Evolutionary conservation across 2,797 vertebrate species (phyloP), one percentile per base, ranked within the genome.

Genomic region (Acestrorhynchus altus): DNA sequence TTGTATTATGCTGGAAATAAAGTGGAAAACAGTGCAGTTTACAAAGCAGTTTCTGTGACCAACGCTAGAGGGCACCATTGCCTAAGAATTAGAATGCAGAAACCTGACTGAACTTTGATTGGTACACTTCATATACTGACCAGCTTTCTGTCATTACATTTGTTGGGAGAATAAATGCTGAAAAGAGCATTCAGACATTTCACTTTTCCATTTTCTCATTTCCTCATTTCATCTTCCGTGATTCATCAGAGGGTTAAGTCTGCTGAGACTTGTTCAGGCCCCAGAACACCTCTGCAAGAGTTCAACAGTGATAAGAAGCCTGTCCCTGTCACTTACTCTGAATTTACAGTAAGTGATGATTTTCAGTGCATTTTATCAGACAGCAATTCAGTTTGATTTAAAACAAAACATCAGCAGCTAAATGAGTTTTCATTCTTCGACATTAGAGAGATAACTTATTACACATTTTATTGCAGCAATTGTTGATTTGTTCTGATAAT

Each of bases 271-370:
- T 75, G 71, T 51, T 57, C 52, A 56, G 75, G 66, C 49, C 47
- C 76, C 16, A 76, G 68, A 16, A 47, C 74, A 16, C 84, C 85
- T 1, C 82, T 88, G 31, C 86, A 86, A 60, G 87, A 87, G 42
- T 79, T 70, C 42, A 89, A 87, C 77, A 72, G 84, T 46, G 77
- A 81, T 39, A 70, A 86, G 51, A 84, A 75, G 24, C 68, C 65
- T 1, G 8, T 47, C 26, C 4, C 72, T 0, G 77, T 88, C 51
- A 83, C 70, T 63, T 89, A 88, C 75, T 77, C 83, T 0, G 82
- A 84, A 31, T 89, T 89, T 82, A 85, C 83, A 13, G 88, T 89
- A 79, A 89, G 85, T 28, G n/a, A 8, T 18, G 28, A 4, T 28
- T 9, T 54, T 49, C n/a, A 57, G 42, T 70, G 39, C 22, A n/a